Evolutionary conservation across 2,888 invertebrate genomes (phyloP), one percentile per base, ranked within the genome.

Genomic region (Melipona bicolor): DNA sequence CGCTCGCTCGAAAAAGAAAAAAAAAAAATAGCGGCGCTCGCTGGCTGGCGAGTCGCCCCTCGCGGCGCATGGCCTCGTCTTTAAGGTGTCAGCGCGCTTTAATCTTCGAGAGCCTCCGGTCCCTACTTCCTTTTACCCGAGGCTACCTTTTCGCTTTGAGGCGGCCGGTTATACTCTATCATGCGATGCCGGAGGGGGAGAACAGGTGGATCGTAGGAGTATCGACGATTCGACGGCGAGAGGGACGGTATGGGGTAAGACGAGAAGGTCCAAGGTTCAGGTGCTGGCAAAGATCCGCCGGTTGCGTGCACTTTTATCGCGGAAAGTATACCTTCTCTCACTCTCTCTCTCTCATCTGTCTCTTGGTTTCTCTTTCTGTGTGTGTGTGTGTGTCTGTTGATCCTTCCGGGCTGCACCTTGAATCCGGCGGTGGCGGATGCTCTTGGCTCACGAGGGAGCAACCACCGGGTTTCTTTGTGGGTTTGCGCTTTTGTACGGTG

Each of bases 151-250:
- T 67, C 52, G 74, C 84, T 84, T 84, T 79, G 71, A 77, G 52
- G 84, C 77, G 81, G 83, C 90, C 84, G 84, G 85, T 84, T 85
- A 84, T 85, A 81, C 85, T 87, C 89, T 88, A 91, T 92, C 91
- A 85, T 89, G 80, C 86, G 82, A 77, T 75, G 64, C 67, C 21
- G 62, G 86, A 81, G 87, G 84, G 88, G 82, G 85, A 87, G 90
- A 92, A 92, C 92, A 92, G 92, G 91, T 92, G 92, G 90, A 88
- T 90, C 88, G 91, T 90, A 91, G 91, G 91, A 91, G 91, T 90
- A 91, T 85, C 89, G 89, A 83, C 74, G 87, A 73, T 87, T 88
- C 78, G 50, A 79, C 36, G 32, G 75, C 77, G 62, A n/a, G 62
- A n/a, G 65, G 71, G 73, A 70, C 50, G 78, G 84, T 83, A 85